These are phyloP conservation scores for Parazoanthus darwini DNA, from an alignment of 92 coral and sea anemone species.

Conservation along the genomic window DNA sequence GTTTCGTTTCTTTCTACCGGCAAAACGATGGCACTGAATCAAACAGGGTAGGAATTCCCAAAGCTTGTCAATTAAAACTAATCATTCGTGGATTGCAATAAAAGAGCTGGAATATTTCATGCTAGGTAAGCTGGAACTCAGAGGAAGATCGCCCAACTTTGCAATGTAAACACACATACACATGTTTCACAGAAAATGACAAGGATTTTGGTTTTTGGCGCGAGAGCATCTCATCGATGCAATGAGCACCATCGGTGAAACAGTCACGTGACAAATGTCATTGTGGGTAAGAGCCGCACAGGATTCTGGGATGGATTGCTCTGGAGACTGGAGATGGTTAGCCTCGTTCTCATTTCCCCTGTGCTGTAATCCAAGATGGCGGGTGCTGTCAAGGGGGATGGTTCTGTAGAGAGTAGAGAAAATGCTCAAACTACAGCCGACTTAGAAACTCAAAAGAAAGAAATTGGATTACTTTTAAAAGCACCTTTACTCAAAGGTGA, in stretches of 20 bases:
- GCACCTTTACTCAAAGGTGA: constrained; percentile 82
- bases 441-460: constrained; percentile 74
- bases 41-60: too few relatives aligned
- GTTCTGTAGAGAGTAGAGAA: constrained; percentile 48
- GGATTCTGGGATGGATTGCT: constrained; percentile 13
- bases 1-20: too few relatives aligned
- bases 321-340: constrained; percentile 4
- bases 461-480: constrained; percentile 57
- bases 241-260: constrained; percentile 5
- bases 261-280: constrained; percentile 32
- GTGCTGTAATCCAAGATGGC: constrained; percentile 64
- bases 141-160: too few relatives aligned
- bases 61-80: too few relatives aligned
- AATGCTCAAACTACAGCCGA: constrained; percentile 49
- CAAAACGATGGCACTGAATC: too few relatives aligned
- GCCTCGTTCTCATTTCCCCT: constrained; percentile 1
- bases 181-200: constrained; percentile 44
- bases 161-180: constrained; percentile 65
- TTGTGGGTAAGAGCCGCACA: constrained; percentile 37
- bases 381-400: constrained; percentile 59
- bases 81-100: too few relatives aligned
- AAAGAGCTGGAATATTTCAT: too few relatives aligned
- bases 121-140: too few relatives aligned
- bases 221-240: constrained; percentile 52
- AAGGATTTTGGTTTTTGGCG: constrained; percentile 45